Percentiles rank a stretch among this genome's conserved stretches.
phyloP scores from a whole-genome alignment of 2,797 vertebrate species.

The Spheniscus humboldti region DNA sequence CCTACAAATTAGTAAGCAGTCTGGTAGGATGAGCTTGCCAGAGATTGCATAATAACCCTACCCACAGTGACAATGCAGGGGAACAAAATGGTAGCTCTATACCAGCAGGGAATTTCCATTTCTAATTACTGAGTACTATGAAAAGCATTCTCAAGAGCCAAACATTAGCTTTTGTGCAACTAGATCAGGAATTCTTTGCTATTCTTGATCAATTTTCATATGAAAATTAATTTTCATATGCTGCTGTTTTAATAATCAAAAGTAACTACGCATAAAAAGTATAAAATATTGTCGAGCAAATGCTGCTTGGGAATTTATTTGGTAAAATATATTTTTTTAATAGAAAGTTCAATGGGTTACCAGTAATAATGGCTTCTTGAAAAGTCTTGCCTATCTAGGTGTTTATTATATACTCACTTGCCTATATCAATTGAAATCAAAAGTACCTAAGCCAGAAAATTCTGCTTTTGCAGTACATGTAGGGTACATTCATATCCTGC shows the following conservation, averaged over 20 bases:
- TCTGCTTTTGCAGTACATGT: background rate
- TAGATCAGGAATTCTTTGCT: background rate
- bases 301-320: background rate
- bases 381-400: background rate
- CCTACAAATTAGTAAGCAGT: slow-evolving; percentile 61
- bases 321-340: background rate
- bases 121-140: slow-evolving; percentile 3
- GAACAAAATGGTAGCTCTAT: slow-evolving; percentile 49
- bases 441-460: background rate
- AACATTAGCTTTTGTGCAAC: background rate
- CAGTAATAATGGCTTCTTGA: background rate
- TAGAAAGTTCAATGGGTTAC: background rate
- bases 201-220: background rate
- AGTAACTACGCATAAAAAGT: background rate
- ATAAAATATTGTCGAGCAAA: background rate
- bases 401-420: background rate
- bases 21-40: slow-evolving; percentile 44
- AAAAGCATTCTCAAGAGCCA: slow-evolving; percentile 14
- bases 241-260: background rate
- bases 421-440: background rate
- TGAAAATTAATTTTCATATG: background rate
- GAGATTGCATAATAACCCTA: slow-evolving; percentile 50
- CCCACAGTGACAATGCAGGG: slow-evolving; percentile 16
- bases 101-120: slow-evolving; percentile 50
- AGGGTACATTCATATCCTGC: background rate